Evolutionary conservation across 2,113 vertebrate species (phyloP).

Genomic region (Eonycteris spelaea): DNA sequence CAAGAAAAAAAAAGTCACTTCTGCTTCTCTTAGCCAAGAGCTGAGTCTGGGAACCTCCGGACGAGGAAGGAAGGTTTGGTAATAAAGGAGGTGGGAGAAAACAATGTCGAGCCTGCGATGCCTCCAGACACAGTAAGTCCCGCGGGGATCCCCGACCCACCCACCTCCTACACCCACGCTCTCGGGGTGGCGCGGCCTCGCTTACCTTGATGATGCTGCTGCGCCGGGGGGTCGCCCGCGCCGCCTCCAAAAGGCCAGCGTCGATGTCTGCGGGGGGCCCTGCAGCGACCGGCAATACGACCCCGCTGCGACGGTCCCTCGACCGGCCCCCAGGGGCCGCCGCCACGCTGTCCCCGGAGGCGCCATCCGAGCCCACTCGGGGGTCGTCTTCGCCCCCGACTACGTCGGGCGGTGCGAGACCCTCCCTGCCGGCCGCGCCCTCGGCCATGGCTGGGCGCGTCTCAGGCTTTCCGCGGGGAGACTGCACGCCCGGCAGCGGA

Average conservation of each 20-base stretch:
- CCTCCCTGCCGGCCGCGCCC: constrained; percentile 68
- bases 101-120: constrained; percentile 32
- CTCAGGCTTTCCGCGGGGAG: neutral
- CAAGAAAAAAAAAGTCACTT: constrained; percentile 32
- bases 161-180: neutral
- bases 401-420: constrained; percentile 15
- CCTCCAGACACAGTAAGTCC: constrained; percentile 11
- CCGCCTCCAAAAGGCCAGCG: constrained; percentile 86
- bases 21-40: constrained; percentile 25
- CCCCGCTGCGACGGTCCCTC: constrained; percentile 88
- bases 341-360: constrained; percentile 72
- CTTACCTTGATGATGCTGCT: constrained; percentile 98
- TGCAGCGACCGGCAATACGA: constrained; percentile 76
- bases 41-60: constrained; percentile 51
- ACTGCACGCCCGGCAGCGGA: neutral
- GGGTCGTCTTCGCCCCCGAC: constrained; percentile 85
- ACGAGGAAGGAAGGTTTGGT: constrained; percentile 51
- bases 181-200: neutral
- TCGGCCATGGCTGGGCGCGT: constrained; percentile 75
- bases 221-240: constrained; percentile 89
- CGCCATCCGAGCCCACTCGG: constrained; percentile 80
- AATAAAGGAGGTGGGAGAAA: neutral
- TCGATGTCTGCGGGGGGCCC: constrained; percentile 82
- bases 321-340: constrained; percentile 76
- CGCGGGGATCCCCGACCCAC: neutral